These are phyloP conservation scores for Heterochromis multidens DNA, from an alignment of 2,113 vertebrate genomes.

Conservation along the genomic window DNA sequence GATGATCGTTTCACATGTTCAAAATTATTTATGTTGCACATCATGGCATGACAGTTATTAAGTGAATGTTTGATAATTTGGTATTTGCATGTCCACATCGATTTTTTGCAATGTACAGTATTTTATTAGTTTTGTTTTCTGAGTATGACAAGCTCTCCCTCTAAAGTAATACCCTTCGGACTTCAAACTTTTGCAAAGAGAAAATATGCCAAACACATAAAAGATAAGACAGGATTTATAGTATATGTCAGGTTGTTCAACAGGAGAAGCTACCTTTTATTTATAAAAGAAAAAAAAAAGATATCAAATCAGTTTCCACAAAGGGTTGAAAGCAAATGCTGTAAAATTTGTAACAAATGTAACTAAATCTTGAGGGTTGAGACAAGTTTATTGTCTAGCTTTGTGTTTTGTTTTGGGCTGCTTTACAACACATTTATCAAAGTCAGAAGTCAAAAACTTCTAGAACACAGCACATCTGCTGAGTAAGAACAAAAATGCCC, in stretches of 20 bases:
- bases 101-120: neutral
- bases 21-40: neutral
- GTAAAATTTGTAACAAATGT: neutral
- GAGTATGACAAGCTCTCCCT: neutral
- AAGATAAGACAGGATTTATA: neutral
- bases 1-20: neutral
- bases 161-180: neutral
- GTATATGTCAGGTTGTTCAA: neutral
- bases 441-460: conserved; percentile 27
- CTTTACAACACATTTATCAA: conserved; percentile 22
- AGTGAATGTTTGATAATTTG: neutral
- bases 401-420: neutral
- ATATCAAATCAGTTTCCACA: neutral
- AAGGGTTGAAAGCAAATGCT: neutral
- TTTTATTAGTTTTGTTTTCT: neutral
- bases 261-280: neutral
- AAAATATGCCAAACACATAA: neutral
- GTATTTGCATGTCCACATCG: neutral
- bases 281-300: neutral
- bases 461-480: conserved; percentile 30
- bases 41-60: neutral
- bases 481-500: conserved; percentile 32
- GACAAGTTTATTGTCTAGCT: neutral
- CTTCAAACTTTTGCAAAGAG: neutral
- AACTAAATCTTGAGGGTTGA: neutral